Conservation (phyloP, 2,797 vertebrate species). For the Chelon labrosus region DNA sequence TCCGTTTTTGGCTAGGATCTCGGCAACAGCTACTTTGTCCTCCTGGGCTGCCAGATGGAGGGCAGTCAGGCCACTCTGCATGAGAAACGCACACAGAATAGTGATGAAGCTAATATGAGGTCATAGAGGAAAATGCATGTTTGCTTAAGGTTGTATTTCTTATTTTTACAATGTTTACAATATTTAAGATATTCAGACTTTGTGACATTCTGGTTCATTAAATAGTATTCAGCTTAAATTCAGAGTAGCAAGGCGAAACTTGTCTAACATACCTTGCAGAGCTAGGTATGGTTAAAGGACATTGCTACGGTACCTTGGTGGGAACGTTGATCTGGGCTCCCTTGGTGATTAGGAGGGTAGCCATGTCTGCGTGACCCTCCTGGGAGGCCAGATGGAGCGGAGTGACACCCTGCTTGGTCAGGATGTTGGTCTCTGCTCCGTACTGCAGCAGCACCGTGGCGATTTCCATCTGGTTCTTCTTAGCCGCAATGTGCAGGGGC, state of each 20-base stretch:
- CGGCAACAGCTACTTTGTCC: constrained; percentile 92
- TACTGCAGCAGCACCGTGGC: constrained; percentile 92
- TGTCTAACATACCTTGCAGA: background rate
- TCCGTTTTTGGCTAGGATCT: constrained; percentile 89
- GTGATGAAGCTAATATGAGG: background rate
- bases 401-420: constrained; percentile 96
- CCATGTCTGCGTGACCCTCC: constrained; percentile 94
- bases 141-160: background rate
- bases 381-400: constrained; percentile 95
- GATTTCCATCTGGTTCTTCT: constrained; percentile 99
- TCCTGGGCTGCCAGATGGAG: constrained; percentile 97
- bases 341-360: constrained; percentile 90
- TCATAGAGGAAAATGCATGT: background rate
- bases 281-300: background rate
- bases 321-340: constrained; percentile 89
- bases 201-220: background rate
- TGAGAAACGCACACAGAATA: constrained; percentile 25
- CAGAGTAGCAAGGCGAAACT: background rate
- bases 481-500: constrained; percentile 97
- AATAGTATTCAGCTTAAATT: background rate
- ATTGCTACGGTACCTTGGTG: constrained; percentile 88
- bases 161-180: too few species aligned
- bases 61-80: constrained; percentile 93
- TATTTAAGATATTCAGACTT: background rate
- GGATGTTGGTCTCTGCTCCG: constrained; percentile 91